A percentile compares a stretch with the other conserved stretches of the same genome.
Evolutionary conservation across 1,140 invertebrate species (phyloP).

Genomic region (Drosophila simulans): DNA sequence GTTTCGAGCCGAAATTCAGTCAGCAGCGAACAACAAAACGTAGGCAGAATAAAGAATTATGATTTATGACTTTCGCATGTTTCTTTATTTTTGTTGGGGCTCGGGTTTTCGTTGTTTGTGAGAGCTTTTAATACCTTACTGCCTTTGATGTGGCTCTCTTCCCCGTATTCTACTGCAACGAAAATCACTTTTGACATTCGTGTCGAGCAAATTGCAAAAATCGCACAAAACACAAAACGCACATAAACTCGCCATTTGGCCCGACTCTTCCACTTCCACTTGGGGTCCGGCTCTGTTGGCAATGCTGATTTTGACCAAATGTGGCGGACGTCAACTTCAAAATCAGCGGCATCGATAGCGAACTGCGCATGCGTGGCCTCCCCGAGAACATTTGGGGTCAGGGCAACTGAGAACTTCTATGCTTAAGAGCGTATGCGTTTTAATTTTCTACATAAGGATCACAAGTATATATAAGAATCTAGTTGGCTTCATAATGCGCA

Average conservation of each 20-base stretch:
- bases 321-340: conserved; percentile 48
- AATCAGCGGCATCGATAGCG: conserved; percentile 11
- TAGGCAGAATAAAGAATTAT: conserved; percentile 72
- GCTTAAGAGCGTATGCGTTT: too few relatives aligned
- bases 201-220: conserved; percentile 1
- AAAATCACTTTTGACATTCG: conserved; percentile 79
- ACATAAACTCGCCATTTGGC: conserved; percentile 48
- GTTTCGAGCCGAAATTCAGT: conserved; percentile 57
- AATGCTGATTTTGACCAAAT: conserved; percentile 63
- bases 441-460: too few relatives aligned
- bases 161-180: conserved; percentile 24
- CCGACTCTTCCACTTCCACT: conserved; percentile 25
- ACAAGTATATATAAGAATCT: too few relatives aligned
- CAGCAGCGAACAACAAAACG: conserved; percentile 36
- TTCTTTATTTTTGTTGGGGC: conserved; percentile 32
- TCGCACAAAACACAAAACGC: conserved; percentile 4
- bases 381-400: conserved; percentile 62
- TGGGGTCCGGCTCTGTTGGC: conserved; percentile 21
- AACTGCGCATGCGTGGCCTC: conserved; percentile 61
- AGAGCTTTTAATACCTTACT: conserved; percentile 59
- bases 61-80: conserved; percentile 81
- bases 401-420: conserved; percentile 6
- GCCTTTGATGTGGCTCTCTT: conserved; percentile 42
- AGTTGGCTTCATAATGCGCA: conserved; percentile 41
- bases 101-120: conserved; percentile 32